Evolutionary conservation across 2,113 vertebrate species (phyloP).

Genomic region (rabbit (Oryctolagus cuniculus)): mOryCun1.1 NC_091448.1:25758001-25758500

Average conservation of each 20-base stretch:
- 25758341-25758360: too few species aligned
- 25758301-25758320: not conserved
- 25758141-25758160: not conserved
- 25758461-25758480: too few species aligned
- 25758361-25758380: too few species aligned
- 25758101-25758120: not conserved
- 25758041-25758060: not conserved
- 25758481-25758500: too few species aligned
- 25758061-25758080: not conserved
- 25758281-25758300: not conserved
- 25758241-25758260: not conserved
- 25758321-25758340: not conserved
- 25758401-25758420: too few species aligned
- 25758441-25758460: too few species aligned
- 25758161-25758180: not conserved
- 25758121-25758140: not conserved
- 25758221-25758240: not conserved
- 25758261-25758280: slow-evolving; percentile 15
- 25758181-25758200: not conserved
- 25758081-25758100: not conserved
- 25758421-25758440: too few species aligned
- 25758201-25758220: not conserved
- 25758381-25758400: too few species aligned
- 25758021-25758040: not conserved
- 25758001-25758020: not conserved